Evolutionary conservation across 2,888 invertebrate species (phyloP), one percentile per base, ranked within the genome.

Genomic region (Blera fallax): DNA sequence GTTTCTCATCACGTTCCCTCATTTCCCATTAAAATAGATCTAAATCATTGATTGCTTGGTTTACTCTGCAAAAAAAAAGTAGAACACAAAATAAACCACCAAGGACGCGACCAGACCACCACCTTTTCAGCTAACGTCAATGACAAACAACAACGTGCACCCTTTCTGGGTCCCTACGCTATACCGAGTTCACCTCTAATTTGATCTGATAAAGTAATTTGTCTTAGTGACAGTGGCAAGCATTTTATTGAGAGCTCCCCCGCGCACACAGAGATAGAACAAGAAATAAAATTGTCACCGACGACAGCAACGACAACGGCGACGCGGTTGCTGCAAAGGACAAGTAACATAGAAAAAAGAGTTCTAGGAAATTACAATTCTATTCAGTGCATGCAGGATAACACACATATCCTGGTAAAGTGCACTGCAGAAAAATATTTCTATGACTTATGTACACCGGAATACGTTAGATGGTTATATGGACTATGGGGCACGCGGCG

Each of bases 121-220:
- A 60, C 48, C 54, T 56, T 18, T 27, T 56, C 34, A 62, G 43
- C 27, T 27, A 29, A 11, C 56, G 18, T 11, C 34, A 74, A 14
- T 29, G 52, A 54, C 40, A 70, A 65, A 50, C 52, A 62, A 50
- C 65, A 48, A 67, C 50, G 52, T 34, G 21, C 32, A 32, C 40
- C 64, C 77, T 11, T 29, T 50, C 37, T 37, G 11, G 7, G 32
- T 10, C 21, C 40, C 45, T 43, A 34, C 56, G 16, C 34, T 76
- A 45, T 62, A 60, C 52, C 64, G 65, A 82, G 69, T 79, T 87
- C 79, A 82, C 62, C 40, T 87, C 77, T 77, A 87, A 87, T 84
- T 84, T 81, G 87, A 87, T 87, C 87, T 84, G 87, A 87, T 87
- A 87, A 84, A 83, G 84, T 78, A 87, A 87, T 87, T 87, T 87